These are phyloP conservation scores for Platichthys flesus DNA, from an alignment of 2,113 vertebrate genomes.

Conservation along the genomic window DNA sequence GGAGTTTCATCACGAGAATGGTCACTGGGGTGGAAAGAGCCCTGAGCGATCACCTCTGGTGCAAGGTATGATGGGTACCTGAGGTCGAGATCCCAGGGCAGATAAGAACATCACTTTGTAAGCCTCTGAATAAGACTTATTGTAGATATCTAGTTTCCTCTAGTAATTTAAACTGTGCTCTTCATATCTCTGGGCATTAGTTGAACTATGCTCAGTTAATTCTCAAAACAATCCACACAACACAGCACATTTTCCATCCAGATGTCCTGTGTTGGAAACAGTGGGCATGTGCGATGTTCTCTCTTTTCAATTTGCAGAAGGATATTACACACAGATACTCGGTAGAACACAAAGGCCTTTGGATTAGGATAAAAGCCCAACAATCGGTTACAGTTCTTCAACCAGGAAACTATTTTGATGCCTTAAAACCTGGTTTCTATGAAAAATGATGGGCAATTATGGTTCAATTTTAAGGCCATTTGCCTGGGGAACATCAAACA, in stretches of 20 bases:
- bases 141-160: not conserved
- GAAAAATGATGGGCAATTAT: constrained; percentile 50
- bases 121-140: constrained; percentile 1
- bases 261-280: constrained; percentile 55
- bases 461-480: constrained; percentile 62
- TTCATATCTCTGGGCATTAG: constrained; percentile 10
- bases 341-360: constrained; percentile 52
- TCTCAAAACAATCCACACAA: constrained; percentile 29
- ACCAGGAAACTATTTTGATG: constrained; percentile 66
- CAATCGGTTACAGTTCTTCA: constrained; percentile 46
- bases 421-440: constrained; percentile 61
- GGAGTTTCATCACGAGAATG: constrained; percentile 84
- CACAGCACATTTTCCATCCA: constrained; percentile 53
- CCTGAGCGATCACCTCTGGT: constrained; percentile 96
- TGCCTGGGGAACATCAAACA: constrained; percentile 43
- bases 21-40: constrained; percentile 86
- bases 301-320: constrained; percentile 53
- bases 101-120: constrained; percentile 8
- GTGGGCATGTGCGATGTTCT: constrained; percentile 32
- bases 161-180: not conserved
- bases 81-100: constrained; percentile 40
- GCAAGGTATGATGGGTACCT: constrained; percentile 97
- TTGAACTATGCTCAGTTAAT: not conserved
- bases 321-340: constrained; percentile 60
- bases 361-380: constrained; percentile 61